Evolutionary conservation across 2,888 invertebrate species (phyloP).

Genomic region (Pterobdella sp.): DNA sequence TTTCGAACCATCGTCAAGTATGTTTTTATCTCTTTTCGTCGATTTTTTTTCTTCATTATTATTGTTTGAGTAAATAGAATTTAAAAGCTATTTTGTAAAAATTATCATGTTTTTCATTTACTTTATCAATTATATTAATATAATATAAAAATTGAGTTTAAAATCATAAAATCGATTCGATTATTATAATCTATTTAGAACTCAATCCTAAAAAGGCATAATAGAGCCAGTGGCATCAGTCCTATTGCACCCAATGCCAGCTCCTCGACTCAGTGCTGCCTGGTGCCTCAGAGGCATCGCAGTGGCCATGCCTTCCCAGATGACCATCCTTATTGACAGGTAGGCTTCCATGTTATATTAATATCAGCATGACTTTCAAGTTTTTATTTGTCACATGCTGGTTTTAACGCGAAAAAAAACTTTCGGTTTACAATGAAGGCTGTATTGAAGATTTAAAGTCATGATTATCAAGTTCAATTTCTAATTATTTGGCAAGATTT

Average conservation of each 20-base stretch:
- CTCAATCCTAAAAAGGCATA: slow-evolving; percentile 55
- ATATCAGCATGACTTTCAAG: too few relatives aligned
- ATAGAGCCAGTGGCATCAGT: slow-evolving; percentile 73
- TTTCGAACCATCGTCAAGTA: slow-evolving; percentile 74
- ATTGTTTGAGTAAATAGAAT: not conserved
- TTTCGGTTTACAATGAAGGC: too few relatives aligned
- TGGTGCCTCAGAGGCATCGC: slow-evolving; percentile 88
- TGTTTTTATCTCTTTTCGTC: slow-evolving; percentile 27
- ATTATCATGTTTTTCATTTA: not conserved
- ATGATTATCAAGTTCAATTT: too few relatives aligned
- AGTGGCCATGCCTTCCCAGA: slow-evolving; percentile 84
- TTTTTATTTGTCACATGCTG: too few relatives aligned
- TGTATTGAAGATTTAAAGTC: too few relatives aligned
- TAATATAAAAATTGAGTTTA: not conserved
- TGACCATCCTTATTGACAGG: slow-evolving; percentile 80
- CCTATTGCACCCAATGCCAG: slow-evolving; percentile 80
- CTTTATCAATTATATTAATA: not conserved
- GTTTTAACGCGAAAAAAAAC: too few relatives aligned
- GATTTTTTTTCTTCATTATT: not conserved
- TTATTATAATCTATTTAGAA: not conserved
- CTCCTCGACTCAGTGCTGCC: slow-evolving; percentile 80
- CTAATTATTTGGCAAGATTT: too few relatives aligned
- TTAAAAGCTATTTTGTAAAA: too few relatives aligned
- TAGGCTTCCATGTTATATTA: too few relatives aligned
- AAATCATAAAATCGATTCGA: not conserved